A percentile compares a stretch with the other conserved stretches of the same genome.
These are phyloP conservation scores for Cololabis saira DNA, from an alignment of 2,113 vertebrate genomes.

Conservation along the genomic window DNA sequence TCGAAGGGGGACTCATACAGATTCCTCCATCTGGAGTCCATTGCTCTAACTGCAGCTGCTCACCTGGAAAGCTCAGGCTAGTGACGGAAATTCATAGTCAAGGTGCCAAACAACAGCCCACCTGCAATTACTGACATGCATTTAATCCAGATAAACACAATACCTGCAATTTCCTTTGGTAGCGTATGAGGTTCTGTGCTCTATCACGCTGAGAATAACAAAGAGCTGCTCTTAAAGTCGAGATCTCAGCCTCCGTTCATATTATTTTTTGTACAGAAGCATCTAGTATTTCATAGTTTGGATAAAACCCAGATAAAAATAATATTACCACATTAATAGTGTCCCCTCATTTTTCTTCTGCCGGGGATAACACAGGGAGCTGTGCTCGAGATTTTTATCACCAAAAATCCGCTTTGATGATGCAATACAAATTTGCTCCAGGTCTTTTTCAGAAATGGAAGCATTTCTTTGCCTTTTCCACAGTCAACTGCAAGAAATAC, in stretches of 20 bases:
- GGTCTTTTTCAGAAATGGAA: background rate
- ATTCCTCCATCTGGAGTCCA: conserved; percentile 54
- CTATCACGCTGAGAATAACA: too few relatives aligned
- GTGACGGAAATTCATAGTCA: background rate
- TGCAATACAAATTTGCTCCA: background rate
- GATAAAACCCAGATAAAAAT: background rate
- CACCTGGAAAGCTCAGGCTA: conserved; percentile 42
- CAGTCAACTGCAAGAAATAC: background rate
- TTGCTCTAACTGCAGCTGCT: conserved; percentile 32
- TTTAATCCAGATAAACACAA: too few relatives aligned
- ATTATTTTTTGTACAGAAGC: too few relatives aligned
- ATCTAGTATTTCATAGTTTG: too few relatives aligned
- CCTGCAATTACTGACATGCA: conserved; percentile 3
- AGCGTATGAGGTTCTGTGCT: background rate
- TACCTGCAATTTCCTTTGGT: background rate
- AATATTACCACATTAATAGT: background rate
- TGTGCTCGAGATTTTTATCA: background rate
- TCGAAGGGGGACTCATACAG: conserved; percentile 42
- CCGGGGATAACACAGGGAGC: background rate
- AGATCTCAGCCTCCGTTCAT: too few relatives aligned
- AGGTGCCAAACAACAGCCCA: background rate
- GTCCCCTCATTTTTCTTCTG: background rate
- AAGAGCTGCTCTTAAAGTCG: too few relatives aligned
- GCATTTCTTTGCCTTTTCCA: background rate
- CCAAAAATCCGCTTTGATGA: background rate